A percentile compares a stretch with the other conserved stretches of the same genome.
Conservation (phyloP, 2,888 invertebrate genomes). For the Argyresthia goedartella region DNA sequence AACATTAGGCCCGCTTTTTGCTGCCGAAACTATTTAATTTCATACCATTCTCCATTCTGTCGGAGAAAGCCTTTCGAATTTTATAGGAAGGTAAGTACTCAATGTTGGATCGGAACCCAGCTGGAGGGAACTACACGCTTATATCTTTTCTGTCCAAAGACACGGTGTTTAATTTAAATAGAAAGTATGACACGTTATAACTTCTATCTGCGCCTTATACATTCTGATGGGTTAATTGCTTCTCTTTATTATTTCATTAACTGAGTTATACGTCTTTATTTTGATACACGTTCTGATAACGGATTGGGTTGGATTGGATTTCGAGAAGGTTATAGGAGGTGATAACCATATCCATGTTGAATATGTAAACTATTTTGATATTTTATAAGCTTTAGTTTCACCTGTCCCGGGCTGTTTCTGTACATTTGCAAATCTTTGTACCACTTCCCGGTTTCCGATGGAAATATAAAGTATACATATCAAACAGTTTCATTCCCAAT, state of each 20-base stretch:
- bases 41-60: neutral
- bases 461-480: no score
- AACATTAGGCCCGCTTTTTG: neutral
- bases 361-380: no score
- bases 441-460: no score
- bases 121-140: neutral
- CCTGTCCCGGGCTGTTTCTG: no score
- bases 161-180: constrained; percentile 17
- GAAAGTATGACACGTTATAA: constrained; percentile 15
- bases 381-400: no score
- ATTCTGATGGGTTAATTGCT: constrained; percentile 20
- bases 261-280: constrained; percentile 13
- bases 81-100: neutral
- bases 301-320: constrained; percentile 13
- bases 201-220: constrained; percentile 15
- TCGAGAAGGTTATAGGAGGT: no score
- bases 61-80: neutral
- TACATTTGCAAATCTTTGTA: no score
- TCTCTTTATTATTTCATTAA: constrained; percentile 23
- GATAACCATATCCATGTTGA: no score
- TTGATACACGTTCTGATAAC: neutral
- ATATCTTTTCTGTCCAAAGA: constrained; percentile 1
- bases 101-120: neutral
- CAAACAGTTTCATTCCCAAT: no score
- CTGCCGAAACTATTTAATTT: neutral